Conservation (phyloP, 2,797 vertebrate genomes). For the Dromococcyx pavoninus region DNA sequence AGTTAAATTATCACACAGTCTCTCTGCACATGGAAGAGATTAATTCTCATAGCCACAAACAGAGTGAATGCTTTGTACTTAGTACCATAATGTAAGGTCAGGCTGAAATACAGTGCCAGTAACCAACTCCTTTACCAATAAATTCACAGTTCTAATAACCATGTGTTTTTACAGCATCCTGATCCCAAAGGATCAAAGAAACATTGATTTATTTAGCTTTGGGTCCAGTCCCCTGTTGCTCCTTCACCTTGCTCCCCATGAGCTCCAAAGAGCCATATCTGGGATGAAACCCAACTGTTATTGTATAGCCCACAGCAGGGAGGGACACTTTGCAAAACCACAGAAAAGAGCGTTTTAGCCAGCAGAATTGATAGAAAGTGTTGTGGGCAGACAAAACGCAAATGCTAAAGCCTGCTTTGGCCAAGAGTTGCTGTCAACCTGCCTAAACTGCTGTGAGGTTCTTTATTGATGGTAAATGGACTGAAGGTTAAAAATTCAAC, state of each 20-base stretch:
- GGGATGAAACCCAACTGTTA: conserved; percentile 1
- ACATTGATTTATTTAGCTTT: conserved; percentile 33
- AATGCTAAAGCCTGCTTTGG: not conserved
- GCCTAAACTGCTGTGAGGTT: not conserved
- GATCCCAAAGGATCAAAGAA: conserved; percentile 47
- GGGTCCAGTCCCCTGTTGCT: not conserved
- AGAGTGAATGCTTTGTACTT: conserved; percentile 66
- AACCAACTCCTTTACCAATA: conserved; percentile 45
- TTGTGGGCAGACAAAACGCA: conserved; percentile 34
- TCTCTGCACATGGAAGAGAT: conserved; percentile 75
- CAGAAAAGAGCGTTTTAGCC: conserved; percentile 1
- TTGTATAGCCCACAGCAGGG: conserved; percentile 18
- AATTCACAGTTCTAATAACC: conserved; percentile 56
- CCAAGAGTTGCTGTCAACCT: not conserved
- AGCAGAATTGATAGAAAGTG: conserved; percentile 4
- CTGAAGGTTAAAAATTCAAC: not conserved
- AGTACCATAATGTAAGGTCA: conserved; percentile 33
- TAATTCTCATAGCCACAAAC: conserved; percentile 65
- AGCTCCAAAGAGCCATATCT: not conserved
- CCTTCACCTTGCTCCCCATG: not conserved
- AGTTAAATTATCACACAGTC: conserved; percentile 47
- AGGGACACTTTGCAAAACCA: conserved; percentile 30
- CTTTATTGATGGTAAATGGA: not conserved
- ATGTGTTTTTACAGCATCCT: conserved; percentile 35
- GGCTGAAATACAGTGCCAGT: conserved; percentile 51